Evolutionary conservation across 2,113 vertebrate species (phyloP), one percentile per base, ranked within the genome.

Genomic region (Hippoglossus stenolepis): DNA sequence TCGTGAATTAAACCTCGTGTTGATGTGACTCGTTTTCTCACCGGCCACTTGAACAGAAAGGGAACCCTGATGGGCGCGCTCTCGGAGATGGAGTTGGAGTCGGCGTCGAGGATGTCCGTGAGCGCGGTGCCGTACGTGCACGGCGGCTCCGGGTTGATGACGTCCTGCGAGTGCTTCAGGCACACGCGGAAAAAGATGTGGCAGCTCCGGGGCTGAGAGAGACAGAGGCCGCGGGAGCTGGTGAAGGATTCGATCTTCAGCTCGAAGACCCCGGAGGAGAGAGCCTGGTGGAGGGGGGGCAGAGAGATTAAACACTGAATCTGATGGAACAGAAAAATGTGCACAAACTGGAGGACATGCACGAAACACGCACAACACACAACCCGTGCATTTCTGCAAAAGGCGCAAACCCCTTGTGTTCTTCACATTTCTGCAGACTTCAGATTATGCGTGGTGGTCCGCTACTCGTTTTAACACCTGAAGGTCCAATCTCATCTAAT

Each of bases 11-110:
- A 3, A n/a, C 5, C 49, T 4, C 49, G 17, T 7, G 49, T 2
- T 6, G 38, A 2, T 49, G 47, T 17, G 47, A 49, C 12, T 18
- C 18, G 7, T 2, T 24, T 82, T 88, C 96, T 93, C 76, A 97
- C 97, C 92, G 96, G 96, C 97, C 96, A 97, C 83, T 95, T 95
- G 78, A 96, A 96, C 3, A 61, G 81, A 60, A 98, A 95, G 0
- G 94, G 95, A 26, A 98, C 93, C 1, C 89, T 89, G 71, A 97
- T 75, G 66, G 94, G 94, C 3, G 90, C 88, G 20, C 94, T 94
- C 4, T 61, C 83, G 23, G 93, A 80, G n/a, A 96, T 82, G 57
- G 92, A 91, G 31, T 82, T 84, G 4, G 89, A 71, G 62, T 95
- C 94, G 0, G 91, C 79, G 0, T 82, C 84, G 35, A 96, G 84